These are phyloP conservation scores for Beris chalybata DNA, from an alignment of 2,888 invertebrate genomes.

Conservation along the genomic window DNA sequence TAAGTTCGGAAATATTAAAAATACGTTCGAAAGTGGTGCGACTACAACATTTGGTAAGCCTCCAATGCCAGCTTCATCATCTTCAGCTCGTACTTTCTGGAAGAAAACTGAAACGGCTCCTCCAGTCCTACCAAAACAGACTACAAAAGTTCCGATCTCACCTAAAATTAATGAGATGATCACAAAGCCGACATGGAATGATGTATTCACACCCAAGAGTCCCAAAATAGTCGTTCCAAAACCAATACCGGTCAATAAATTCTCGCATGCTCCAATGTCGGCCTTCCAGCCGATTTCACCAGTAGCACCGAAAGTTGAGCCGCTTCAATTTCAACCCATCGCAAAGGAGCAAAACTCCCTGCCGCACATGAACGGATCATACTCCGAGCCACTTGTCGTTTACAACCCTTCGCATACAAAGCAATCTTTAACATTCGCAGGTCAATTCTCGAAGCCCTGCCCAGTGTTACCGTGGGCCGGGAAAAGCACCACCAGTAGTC, in stretches of 20 bases:
- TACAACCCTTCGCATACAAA: conserved; percentile 28
- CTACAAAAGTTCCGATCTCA: conserved; percentile 49
- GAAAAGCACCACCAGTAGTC: conserved; percentile 56
- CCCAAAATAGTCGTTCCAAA: conserved; percentile 52
- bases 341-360: neutral
- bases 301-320: conserved; percentile 39
- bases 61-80: conserved; percentile 51
- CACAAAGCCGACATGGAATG: conserved; percentile 8
- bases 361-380: conserved; percentile 20
- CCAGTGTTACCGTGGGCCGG: conserved; percentile 58
- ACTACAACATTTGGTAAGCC: conserved; percentile 53
- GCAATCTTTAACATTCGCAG: conserved; percentile 44
- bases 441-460: conserved; percentile 42
- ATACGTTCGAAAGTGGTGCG: conserved; percentile 67
- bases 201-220: conserved; percentile 11
- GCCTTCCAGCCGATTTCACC: conserved; percentile 67
- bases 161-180: conserved; percentile 27
- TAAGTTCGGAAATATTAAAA: conserved; percentile 81
- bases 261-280: conserved; percentile 76
- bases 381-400: neutral
- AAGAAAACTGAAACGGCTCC: conserved; percentile 60
- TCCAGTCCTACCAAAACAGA: conserved; percentile 47
- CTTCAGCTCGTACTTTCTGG: conserved; percentile 65
- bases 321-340: conserved; percentile 27
- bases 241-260: conserved; percentile 66